These are phyloP conservation scores for Lithophane leautieri DNA, from an alignment of 2,888 invertebrate genomes.

Conservation along the genomic window DNA sequence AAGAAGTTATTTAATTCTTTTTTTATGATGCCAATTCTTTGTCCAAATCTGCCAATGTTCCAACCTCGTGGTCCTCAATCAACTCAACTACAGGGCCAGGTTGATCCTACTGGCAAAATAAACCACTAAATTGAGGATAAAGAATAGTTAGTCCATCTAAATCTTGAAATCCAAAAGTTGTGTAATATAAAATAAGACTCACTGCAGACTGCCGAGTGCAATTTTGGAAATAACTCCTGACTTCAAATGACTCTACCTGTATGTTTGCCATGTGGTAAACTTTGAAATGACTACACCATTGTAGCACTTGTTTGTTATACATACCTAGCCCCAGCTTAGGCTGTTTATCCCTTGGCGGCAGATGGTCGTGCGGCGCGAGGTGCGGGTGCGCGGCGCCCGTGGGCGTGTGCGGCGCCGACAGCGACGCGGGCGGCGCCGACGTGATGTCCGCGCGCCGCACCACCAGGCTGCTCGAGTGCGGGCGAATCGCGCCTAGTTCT, in stretches of 20 bases:
- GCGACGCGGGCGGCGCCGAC: conserved; percentile 73
- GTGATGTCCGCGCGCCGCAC: conserved; percentile 76
- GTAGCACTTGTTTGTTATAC: not conserved
- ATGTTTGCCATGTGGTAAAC: too few species aligned
- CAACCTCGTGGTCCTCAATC: not conserved
- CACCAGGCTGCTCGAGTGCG: conserved; percentile 82
- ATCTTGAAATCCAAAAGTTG: not conserved
- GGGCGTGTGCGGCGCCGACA: conserved; percentile 87
- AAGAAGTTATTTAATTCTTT: too few species aligned
- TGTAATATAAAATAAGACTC: not conserved
- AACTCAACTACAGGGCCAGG: not conserved
- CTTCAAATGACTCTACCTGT: too few species aligned
- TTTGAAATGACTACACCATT: not conserved
- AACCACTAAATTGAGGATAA: not conserved
- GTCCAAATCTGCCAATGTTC: not conserved
- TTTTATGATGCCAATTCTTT: not conserved
- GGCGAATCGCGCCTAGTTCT: conserved; percentile 75
- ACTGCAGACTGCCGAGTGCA: not conserved
- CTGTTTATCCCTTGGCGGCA: conserved; percentile 57
- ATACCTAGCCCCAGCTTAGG: conserved; percentile 74
- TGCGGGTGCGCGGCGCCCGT: conserved; percentile 79
- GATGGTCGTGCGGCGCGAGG: conserved; percentile 51
- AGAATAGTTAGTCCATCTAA: not conserved
- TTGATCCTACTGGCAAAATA: not conserved
- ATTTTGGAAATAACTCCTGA: not conserved